phyloP scores from a whole-genome alignment of 2,113 vertebrate genomes.

The Spilogale gracilis region DNA sequence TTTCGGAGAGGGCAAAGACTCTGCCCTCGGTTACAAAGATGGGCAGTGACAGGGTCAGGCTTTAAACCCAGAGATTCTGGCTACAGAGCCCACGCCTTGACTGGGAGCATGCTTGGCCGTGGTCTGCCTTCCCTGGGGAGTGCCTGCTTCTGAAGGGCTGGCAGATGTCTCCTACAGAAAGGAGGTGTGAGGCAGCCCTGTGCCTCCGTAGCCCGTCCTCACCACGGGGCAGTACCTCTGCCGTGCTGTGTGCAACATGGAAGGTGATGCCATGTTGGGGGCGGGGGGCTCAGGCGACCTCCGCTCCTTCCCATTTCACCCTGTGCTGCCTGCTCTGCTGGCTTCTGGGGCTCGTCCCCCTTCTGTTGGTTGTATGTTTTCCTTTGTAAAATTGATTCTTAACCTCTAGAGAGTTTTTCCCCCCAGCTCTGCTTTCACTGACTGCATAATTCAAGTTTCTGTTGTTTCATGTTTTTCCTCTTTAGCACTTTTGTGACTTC shows the following conservation, averaged over 20 bases:
- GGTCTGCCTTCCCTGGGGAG: not conserved
- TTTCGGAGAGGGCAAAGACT: not conserved
- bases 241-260: fast-evolving
- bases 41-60: not conserved
- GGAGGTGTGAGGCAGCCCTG: not conserved
- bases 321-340: not conserved
- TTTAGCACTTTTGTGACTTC: not conserved
- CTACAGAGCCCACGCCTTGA: not conserved
- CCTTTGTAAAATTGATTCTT: not conserved
- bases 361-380: not conserved
- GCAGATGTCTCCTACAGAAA: not conserved
- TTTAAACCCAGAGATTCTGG: not conserved
- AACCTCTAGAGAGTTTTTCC: not conserved
- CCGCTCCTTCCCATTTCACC: fast-evolving
- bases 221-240: fast-evolving
- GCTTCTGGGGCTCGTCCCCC: not conserved
- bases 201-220: not conserved
- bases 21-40: not conserved
- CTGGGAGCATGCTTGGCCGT: not conserved
- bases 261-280: no score
- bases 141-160: not conserved
- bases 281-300: not conserved
- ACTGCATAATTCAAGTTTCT: not conserved
- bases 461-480: not conserved
- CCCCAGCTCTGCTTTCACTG: not conserved